Evolutionary conservation across 1,140 invertebrate genomes (phyloP).

Genomic region (Colletes latitarsis): DNA sequence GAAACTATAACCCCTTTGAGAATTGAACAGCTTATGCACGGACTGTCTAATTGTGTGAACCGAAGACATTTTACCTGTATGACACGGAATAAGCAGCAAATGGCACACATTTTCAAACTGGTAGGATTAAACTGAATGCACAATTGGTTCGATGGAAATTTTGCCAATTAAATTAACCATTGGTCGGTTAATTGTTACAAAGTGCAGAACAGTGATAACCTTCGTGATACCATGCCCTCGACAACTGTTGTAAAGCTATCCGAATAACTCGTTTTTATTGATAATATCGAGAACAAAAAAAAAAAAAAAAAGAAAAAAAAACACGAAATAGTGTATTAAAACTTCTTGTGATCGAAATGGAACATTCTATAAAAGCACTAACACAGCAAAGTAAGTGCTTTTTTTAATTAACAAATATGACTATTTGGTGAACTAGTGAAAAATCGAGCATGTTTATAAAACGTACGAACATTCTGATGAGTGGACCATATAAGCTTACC

Average conservation of each 20-base stretch:
- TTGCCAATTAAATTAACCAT: conserved; percentile 17
- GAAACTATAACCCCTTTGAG: background rate
- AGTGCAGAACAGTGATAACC: conserved; percentile 49
- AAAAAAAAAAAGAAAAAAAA: background rate
- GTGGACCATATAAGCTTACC: conserved; percentile 24
- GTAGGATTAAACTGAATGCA: conserved; percentile 23
- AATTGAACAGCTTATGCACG: background rate
- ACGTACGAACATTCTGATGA: conserved; percentile 35
- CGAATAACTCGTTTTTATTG: conserved; percentile 56
- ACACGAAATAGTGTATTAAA: conserved; percentile 38
- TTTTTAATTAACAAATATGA: conserved; percentile 27
- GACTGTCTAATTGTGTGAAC: conserved; percentile 22
- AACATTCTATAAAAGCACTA: conserved; percentile 28
- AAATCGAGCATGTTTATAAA: conserved; percentile 36
- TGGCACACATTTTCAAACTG: conserved; percentile 8
- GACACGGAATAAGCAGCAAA: conserved; percentile 8
- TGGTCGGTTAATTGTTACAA: conserved; percentile 31
- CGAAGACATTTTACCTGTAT: background rate
- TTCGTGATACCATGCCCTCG: conserved; percentile 19
- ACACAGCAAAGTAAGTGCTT: conserved; percentile 32
- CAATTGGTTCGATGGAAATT: conserved; percentile 7
- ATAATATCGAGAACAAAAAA: conserved; percentile 11
- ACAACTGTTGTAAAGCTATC: conserved; percentile 34
- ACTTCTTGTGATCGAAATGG: conserved; percentile 43
- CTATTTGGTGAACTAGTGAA: conserved; percentile 36